A percentile compares a stretch with the other conserved stretches of the same genome.
phyloP scores from a whole-genome alignment of 2,113 vertebrate species.

The Elanus axillaris region DNA sequence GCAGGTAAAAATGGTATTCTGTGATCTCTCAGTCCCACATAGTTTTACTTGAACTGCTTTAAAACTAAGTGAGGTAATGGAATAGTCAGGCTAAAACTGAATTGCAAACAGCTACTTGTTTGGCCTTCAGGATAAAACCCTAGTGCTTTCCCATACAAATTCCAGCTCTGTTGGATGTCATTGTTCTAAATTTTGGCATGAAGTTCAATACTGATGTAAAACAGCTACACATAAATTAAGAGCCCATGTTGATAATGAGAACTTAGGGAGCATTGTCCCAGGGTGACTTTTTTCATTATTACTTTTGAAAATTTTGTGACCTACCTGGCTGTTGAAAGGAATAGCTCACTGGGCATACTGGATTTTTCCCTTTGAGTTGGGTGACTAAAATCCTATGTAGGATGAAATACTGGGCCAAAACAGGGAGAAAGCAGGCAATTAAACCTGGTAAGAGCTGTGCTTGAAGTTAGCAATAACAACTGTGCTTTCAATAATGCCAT shows the following conservation, averaged over 20 bases:
- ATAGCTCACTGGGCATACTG: neutral
- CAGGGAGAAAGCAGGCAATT: neutral
- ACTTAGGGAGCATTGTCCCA: neutral
- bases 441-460: neutral
- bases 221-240: neutral
- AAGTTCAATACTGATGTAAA: constrained; percentile 19
- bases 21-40: neutral
- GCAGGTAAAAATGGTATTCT: neutral
- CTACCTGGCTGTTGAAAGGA: neutral
- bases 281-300: neutral
- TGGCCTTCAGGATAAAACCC: constrained; percentile 35
- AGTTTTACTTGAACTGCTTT: neutral
- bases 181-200: constrained; percentile 1
- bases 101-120: constrained; percentile 43
- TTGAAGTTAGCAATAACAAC: neutral
- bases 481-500: neutral
- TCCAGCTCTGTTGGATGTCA: constrained; percentile 36
- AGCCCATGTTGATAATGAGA: neutral
- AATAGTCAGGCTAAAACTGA: constrained; percentile 6
- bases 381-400: neutral
- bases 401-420: neutral
- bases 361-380: neutral
- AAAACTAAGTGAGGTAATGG: neutral
- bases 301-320: neutral
- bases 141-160: neutral